These are phyloP conservation scores for Hesperia comma DNA, from an alignment of 2,888 invertebrate species.

Conservation along the genomic window DNA sequence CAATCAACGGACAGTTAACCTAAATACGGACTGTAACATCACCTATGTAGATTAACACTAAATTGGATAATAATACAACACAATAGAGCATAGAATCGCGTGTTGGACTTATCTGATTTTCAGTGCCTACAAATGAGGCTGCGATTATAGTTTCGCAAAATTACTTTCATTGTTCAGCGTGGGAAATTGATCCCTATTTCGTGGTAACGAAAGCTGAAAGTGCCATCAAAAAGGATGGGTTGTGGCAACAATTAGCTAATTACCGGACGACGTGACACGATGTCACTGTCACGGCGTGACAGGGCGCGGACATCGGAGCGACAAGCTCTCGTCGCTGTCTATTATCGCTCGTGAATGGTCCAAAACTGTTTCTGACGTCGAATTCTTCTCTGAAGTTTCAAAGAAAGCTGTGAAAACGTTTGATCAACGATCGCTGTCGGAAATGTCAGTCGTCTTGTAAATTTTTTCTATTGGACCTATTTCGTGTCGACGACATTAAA, in stretches of 20 bases:
- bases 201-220: background rate
- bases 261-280: slow-evolving; percentile 59
- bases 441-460: slow-evolving; percentile 28
- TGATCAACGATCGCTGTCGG: slow-evolving; percentile 40
- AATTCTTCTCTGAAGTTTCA: slow-evolving; percentile 18
- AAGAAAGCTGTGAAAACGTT: slow-evolving; percentile 39
- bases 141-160: slow-evolving; percentile 51
- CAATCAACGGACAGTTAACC: slow-evolving; percentile 28
- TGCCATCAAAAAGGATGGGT: background rate
- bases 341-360: slow-evolving; percentile 56
- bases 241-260: slow-evolving; percentile 71
- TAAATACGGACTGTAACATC: slow-evolving; percentile 43
- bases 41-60: slow-evolving; percentile 23
- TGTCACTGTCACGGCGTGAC: slow-evolving; percentile 60
- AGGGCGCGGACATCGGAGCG: slow-evolving; percentile 53
- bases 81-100: slow-evolving; percentile 36
- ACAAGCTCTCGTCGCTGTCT: slow-evolving; percentile 71
- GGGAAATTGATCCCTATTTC: slow-evolving; percentile 7
- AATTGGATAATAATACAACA: slow-evolving; percentile 28
- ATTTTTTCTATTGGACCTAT: slow-evolving; percentile 32
- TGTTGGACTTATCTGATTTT: slow-evolving; percentile 41
- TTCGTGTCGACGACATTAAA: background rate
- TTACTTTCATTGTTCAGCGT: slow-evolving; percentile 12
- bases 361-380: slow-evolving; percentile 33
- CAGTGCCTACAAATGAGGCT: slow-evolving; percentile 53